Evolutionary conservation across 2,888 invertebrate genomes (phyloP).

Genomic region (Priapulus caudatus): DNA sequence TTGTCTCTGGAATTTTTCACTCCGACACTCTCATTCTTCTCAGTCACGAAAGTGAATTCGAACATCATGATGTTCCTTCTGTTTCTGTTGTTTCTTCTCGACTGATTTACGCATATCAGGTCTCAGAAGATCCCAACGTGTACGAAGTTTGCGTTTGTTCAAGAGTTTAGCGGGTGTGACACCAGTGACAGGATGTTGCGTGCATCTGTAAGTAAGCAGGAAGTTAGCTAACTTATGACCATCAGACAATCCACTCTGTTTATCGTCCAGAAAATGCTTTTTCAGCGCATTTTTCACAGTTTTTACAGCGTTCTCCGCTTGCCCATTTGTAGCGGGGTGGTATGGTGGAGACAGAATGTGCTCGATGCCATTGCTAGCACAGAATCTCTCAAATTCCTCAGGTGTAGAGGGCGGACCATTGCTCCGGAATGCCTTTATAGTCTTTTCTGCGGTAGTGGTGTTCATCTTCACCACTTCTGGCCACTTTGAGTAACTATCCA

Average conservation of each 20-base stretch:
- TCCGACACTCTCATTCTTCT: too few relatives aligned
- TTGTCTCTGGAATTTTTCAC: too few relatives aligned
- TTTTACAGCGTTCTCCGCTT: too few relatives aligned
- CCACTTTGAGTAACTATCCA: conserved; percentile 3
- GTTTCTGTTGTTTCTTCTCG: too few relatives aligned
- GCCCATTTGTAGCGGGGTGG: not conserved
- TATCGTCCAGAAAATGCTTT: too few relatives aligned
- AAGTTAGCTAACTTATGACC: conserved; percentile 1
- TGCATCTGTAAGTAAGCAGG: not conserved
- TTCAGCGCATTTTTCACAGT: too few relatives aligned
- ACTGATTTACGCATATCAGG: too few relatives aligned
- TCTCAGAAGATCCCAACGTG: not conserved
- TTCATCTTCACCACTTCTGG: not conserved
- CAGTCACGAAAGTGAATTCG: too few relatives aligned
- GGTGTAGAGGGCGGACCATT: not conserved
- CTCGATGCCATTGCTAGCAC: not conserved
- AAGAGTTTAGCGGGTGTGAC: not conserved
- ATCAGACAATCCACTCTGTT: too few relatives aligned
- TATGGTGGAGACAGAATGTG: not conserved
- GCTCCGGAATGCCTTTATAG: not conserved
- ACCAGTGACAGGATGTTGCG: not conserved
- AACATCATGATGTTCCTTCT: too few relatives aligned
- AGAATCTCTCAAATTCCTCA: not conserved
- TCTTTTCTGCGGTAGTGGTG: not conserved
- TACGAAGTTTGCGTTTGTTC: not conserved